A percentile compares a stretch with the other conserved stretches of the same genome.
Conservation (phyloP, 2,888 invertebrate species). For the Lycophotia porphyrea region DNA sequence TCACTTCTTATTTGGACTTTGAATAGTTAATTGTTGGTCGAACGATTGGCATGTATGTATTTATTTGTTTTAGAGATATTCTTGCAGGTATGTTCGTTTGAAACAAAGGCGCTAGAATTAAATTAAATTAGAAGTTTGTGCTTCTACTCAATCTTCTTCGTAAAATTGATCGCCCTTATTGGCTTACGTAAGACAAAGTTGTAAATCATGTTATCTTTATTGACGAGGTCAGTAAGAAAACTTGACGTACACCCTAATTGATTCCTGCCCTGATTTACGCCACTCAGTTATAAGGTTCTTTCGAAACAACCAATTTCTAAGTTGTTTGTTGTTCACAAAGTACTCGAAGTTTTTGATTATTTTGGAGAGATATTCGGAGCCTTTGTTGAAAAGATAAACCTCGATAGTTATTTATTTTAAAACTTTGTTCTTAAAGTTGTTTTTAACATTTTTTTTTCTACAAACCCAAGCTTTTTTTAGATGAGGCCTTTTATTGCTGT, state of each 20-base stretch:
- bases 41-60: constrained; percentile 24
- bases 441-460: neutral
- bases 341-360: constrained; percentile 37
- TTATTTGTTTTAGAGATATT: constrained; percentile 18
- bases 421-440: constrained; percentile 1
- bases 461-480: neutral
- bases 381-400: neutral
- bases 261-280: constrained; percentile 36
- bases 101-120: neutral
- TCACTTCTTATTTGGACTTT: constrained; percentile 29
- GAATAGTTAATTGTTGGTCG: constrained; percentile 17
- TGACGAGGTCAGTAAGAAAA: constrained; percentile 16
- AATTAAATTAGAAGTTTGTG: neutral
- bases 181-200: constrained; percentile 10
- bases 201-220: constrained; percentile 30
- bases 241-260: constrained; percentile 26
- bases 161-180: constrained; percentile 4
- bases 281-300: constrained; percentile 29
- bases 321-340: constrained; percentile 45
- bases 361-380: constrained; percentile 29
- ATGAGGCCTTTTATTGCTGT: no score
- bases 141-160: neutral
- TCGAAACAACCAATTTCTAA: constrained; percentile 43
- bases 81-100: neutral
- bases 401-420: constrained; percentile 2